phyloP scores from a whole-genome alignment of 2,888 invertebrate species.

The Cremastinae sp. region DNA sequence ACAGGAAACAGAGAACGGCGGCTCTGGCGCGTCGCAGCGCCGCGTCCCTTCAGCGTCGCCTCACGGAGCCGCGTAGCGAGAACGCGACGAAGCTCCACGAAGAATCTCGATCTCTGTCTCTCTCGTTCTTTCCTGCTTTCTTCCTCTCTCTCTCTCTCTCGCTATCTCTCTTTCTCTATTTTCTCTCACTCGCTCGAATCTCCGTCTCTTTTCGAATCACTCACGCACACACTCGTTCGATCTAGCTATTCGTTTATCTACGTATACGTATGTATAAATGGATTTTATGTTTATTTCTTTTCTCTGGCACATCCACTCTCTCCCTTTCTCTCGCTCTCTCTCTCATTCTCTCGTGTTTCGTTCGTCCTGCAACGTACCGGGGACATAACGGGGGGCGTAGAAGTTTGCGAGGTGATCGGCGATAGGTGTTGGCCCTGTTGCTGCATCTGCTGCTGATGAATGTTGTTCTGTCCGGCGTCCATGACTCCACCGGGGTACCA shows the following conservation, averaged over 20 bases:
- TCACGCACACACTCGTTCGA: conserved; percentile 36
- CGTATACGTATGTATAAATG: conserved; percentile 16
- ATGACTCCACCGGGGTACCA: conserved; percentile 88
- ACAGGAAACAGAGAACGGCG: conserved; percentile 21
- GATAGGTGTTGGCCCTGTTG: conserved; percentile 81
- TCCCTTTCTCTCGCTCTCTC: conserved; percentile 9
- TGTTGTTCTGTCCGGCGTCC: conserved; percentile 83
- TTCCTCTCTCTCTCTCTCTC: conserved; percentile 11
- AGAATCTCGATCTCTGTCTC: conserved; percentile 12
- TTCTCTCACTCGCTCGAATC: too few relatives aligned
- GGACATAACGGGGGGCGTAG: conserved; percentile 78
- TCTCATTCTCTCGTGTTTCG: conserved; percentile 42
- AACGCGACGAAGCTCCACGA: conserved; percentile 32
- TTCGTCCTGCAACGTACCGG: conserved; percentile 74
- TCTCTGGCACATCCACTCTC: background rate
- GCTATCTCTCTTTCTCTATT: conserved; percentile 6
- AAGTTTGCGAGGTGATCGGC: conserved; percentile 77
- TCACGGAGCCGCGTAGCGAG: conserved; percentile 48
- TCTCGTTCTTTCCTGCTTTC: too few relatives aligned
- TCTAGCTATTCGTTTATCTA: conserved; percentile 6
- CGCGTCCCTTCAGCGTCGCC: conserved; percentile 53
- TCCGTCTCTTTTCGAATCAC: too few relatives aligned
- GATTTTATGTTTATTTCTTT: background rate
- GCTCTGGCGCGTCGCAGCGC: conserved; percentile 44
- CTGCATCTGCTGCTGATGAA: conserved; percentile 83